Base-by-base conservation (phyloP, 2,888 invertebrate species). In the Caenorhabditis angaria region DNA sequence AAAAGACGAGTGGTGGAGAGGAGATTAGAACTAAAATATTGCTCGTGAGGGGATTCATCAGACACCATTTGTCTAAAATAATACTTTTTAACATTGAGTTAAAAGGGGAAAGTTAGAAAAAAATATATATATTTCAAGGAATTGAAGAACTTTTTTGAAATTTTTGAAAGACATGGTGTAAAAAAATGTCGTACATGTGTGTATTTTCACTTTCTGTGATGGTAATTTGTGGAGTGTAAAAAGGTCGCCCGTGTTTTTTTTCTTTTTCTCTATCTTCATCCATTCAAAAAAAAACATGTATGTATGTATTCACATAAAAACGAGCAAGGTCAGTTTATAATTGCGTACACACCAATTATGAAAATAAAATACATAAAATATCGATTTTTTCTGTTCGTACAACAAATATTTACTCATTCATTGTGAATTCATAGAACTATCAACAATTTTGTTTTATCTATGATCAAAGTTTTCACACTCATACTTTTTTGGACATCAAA, bases 181-280 rank as follows among this genome's bases (percentile, higher is more conserved):
- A 66, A 61, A 61, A 66, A 66, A 66, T 66, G 66, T 25, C 50
- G 35, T 56, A 61, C 50, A 60, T 54, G 60, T 56, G 60, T n/a
- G 10, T n/a, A 8, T 24, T 28, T 28, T 55, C 55, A n/a, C 28
- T 27, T 55, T 12, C 64, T 70, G 63, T 69, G 53, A 61, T 57
- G 53, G 41, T 59, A 57, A 50, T 61, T 61, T 61, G 41, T 61
- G 50, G 50, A 64, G 69, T 70, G 69, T 70, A 65, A 70, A 57
- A 65, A 65, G 69, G 64, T 61, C 57, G 58, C 24, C 59, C 41
- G 41, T 41, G 32, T 41, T 41, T 41, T 41, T 41, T 12, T 18
- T 41, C 10, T 41, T 14, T 14, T n/a, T n/a, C n/a, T n/a, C n/a
- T n/a, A n/a, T n/a, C n/a, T n/a, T n/a, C n/a, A n/a, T 41, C 41